Evolutionary conservation across 2,113 vertebrate genomes (phyloP), one percentile per base, ranked within the genome.

Genomic region (Morone saxatilis): DNA sequence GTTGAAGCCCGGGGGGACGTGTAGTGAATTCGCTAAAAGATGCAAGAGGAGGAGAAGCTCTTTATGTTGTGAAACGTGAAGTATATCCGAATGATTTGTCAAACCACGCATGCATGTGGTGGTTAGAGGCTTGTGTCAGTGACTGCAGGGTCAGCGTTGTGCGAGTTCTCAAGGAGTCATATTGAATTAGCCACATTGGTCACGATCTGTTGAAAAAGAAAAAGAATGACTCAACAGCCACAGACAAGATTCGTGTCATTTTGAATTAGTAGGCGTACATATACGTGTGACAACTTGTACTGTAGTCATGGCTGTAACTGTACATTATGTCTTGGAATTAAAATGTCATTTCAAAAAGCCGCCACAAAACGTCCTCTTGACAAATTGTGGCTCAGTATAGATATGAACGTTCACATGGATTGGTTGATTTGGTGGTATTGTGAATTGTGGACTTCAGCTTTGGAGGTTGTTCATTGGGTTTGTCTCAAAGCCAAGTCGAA

Each of bases 1-100:
- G 77, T 84, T 68, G 36, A 76, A 92, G 89, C 91, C 88, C 65
- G 65, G 84, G 80, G 86, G 72, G 85, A 88, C 81, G 63, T 77
- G 80, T 74, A 71, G 79, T 83, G 79, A 87, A 85, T 87, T 56
- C 57, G 79, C 57, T 91, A 78, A 88, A 71, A 86, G 88, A 75
- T 80, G 83, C 53, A 71, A 43, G 75, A 71, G 80, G 70, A 53
- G 68, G 78, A 76, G 77, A 89, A 72, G 54, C 56, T 69, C 60
- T 80, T 84, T 66, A 68, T 77, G 68, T 89, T 70, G 54, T 81
- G 85, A 86, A 87, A 92, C 78, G 74, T 79, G 73, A 76, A 65
- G 45, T 61, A 48, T 65, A 69, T 79, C 68, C 71, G 67, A 76
- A 67, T 72, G 71, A 73, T 87, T 90, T 89, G 81, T 86, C 71